Evolutionary conservation across 2,113 vertebrate species (phyloP), one percentile per base, ranked within the genome.

Genomic region (Meles meles): DNA sequence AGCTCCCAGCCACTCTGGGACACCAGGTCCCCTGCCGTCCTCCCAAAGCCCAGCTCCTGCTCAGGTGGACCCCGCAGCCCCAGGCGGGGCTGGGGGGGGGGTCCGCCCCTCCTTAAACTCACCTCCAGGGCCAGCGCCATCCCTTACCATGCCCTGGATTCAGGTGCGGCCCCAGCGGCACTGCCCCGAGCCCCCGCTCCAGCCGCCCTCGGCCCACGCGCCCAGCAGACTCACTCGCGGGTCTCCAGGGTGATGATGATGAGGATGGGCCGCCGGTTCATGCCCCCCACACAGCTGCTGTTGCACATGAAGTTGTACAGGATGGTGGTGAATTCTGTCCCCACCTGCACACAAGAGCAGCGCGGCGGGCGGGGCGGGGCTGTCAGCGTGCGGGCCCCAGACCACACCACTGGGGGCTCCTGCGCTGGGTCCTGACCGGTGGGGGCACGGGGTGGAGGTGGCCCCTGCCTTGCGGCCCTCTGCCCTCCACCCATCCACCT

Each of bases 281-380:
- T 99, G 39, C 99, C 99, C n/a, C 99, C 99, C 23, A 99, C 99
- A 37, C 99, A 99, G 98, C 99, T 99, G 99, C 99, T 99, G 99
- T 99, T 99, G 98, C 99, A 99, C 99, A 99, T 99, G 98, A 99
- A 99, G 99, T 99, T 99, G 98, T 99, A 99, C 7, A 99, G 99
- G 98, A 99, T 99, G 79, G 99, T 99, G 98, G 99, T 99, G 96
- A 99, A 99, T 98, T 99, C 99, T 0, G 99, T 99, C 39, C 99
- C 99, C 95, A 99, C 99, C 99, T 99, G 98, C 42, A n/a, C 83
- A 4, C 47, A 7, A 0, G 61, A 93, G 94, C 23, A 6, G 27
- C 90, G 49, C 0, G 29, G 72, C 55, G 27, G 21, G 69, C 27
- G 31, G 7, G 20, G 55, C 23, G 0, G 18, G 0, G 20, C 37